Conservation (phyloP, 2,888 invertebrate genomes). For the Dendrolimus houi region DNA sequence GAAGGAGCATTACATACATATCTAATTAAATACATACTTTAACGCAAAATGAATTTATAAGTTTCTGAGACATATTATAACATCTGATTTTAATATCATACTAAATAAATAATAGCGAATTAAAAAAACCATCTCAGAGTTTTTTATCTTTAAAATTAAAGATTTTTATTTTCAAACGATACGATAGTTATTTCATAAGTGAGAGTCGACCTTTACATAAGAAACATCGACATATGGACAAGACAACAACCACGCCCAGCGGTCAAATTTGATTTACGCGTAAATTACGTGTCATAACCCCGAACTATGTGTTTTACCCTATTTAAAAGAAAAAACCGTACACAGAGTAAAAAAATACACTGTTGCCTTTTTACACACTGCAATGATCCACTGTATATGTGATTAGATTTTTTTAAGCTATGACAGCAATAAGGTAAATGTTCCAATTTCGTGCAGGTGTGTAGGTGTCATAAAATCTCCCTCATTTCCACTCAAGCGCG, state of each 20-base stretch:
- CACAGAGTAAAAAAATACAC: constrained; percentile 26
- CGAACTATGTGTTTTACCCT: constrained; percentile 29
- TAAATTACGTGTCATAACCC: constrained; percentile 74
- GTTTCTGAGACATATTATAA: too few relatives aligned
- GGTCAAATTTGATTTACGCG: constrained; percentile 76
- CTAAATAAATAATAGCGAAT: too few relatives aligned
- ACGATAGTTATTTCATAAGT: background rate
- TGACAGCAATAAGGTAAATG: constrained; percentile 8
- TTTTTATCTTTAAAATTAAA: too few relatives aligned
- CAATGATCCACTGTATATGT: constrained; percentile 5
- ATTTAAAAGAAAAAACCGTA: background rate
- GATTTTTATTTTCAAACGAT: too few relatives aligned
- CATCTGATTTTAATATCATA: too few relatives aligned
- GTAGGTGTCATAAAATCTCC: constrained; percentile 54
- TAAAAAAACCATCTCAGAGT: too few relatives aligned
- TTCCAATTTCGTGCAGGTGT: constrained; percentile 17
- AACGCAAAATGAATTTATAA: too few relatives aligned
- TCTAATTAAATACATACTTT: too few relatives aligned
- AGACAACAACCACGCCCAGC: constrained; percentile 67
- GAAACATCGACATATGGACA: constrained; percentile 69
- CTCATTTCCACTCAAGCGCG: constrained; percentile 57
- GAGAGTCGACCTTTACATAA: constrained; percentile 6
- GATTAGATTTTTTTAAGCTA: constrained; percentile 22
- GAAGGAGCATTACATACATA: too few relatives aligned
- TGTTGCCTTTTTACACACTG: background rate